Conservation (phyloP, 2,113 vertebrate species). For the Carassius gibelio region DNA sequence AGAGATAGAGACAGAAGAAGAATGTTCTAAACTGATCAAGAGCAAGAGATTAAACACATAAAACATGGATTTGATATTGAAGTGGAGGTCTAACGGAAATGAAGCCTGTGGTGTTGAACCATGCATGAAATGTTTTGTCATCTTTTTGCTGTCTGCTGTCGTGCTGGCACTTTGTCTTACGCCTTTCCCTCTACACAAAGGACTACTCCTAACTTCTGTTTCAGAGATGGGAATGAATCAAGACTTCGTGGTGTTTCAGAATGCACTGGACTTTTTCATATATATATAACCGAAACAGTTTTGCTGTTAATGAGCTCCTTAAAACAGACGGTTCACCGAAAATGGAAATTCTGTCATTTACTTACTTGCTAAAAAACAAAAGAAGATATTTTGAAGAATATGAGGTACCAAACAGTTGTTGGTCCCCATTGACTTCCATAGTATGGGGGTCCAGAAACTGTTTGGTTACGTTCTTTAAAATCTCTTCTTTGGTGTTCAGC, state of each 20-base stretch:
- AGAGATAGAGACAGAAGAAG: conserved; percentile 40
- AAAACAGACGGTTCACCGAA: background rate
- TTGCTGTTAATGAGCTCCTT: background rate
- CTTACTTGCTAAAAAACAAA: background rate
- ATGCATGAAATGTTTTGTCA: conserved; percentile 73
- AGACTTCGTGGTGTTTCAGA: conserved; percentile 70
- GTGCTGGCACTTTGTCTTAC: conserved; percentile 68
- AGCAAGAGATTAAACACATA: conserved; percentile 7
- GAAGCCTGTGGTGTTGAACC: conserved; percentile 63
- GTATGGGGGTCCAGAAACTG: background rate
- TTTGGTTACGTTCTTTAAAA: background rate
- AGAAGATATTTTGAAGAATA: background rate
- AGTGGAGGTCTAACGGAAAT: conserved; percentile 56
- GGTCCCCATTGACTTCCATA: no score
- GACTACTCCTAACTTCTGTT: conserved; percentile 68
- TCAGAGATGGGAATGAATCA: conserved; percentile 70
- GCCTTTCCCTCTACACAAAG: conserved; percentile 36
- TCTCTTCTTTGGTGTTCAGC: background rate
- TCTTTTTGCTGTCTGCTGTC: conserved; percentile 63
- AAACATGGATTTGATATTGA: conserved; percentile 2
- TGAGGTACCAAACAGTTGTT: background rate
- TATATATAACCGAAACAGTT: background rate
- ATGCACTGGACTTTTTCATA: conserved; percentile 54
- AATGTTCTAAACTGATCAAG: conserved; percentile 9
- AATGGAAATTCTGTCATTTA: background rate